Evolutionary conservation across 2,113 vertebrate genomes (phyloP), one percentile per base, ranked within the genome.

Genomic region (Dryoscopus gambensis): DNA sequence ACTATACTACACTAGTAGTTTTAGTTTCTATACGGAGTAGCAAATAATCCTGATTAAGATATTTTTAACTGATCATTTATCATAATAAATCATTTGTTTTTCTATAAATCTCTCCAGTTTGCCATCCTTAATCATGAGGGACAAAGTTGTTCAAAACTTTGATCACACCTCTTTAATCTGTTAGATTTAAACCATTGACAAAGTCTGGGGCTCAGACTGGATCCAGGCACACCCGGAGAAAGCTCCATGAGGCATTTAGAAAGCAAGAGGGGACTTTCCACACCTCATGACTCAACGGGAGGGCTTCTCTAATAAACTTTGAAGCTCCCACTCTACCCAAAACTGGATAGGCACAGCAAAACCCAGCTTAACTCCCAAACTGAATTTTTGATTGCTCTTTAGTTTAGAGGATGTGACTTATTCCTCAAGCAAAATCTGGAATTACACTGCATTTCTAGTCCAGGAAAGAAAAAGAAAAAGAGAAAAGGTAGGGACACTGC

Each of bases 171-270:
- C 28, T 60, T 19, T 28, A 39, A 62, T 69, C 33, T 4, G 1
- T 46, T 39, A 13, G 39, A 23, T 62, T 69, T 39, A 28, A 60
- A 39, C 35, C 0, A 0, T 1, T 69, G 84, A 6, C 28, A 33
- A 39, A 69, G 3, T 46, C 39, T 53, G 27, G 64, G 47, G 10
- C 55, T 78, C 15, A 46, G 28, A 20, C 0, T 46, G 39, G 23
- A 53, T 24, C 39, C 64, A 60, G 44, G 22, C 22, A 53, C 27
- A 60, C 8, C 12, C 55, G 59, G 27, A 76, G 21, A 37, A n/a
- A n/a, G 19, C 12, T 53, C 39, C 46, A 53, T 5, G 22, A 46
- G 46, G 18, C 1, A 0, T 37, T 69, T 39, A 33, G 55, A 39
- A 60, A 69, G 21, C 44, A 24, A 35, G 35, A 9, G 60, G 31